Percentiles rank a stretch among this genome's conserved stretches.
Conservation (phyloP, 2,797 vertebrate species). For the Pristis pectinata region DNA sequence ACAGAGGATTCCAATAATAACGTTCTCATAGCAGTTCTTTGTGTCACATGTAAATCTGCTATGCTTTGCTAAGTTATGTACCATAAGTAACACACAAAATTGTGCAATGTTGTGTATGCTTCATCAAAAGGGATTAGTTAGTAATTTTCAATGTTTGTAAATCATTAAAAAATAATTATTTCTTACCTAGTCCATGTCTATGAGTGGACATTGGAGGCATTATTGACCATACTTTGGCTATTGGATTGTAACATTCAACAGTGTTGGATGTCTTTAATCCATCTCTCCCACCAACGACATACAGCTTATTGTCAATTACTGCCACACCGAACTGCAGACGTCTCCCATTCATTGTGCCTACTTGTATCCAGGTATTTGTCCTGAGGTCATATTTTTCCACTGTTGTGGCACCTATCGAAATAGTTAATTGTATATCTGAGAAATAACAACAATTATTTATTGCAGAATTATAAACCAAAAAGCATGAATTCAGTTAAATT, state of each 20-base stretch:
- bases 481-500: neutral
- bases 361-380: slow-evolving; percentile 87
- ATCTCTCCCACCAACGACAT: slow-evolving; percentile 89
- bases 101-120: neutral
- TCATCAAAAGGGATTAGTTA: neutral
- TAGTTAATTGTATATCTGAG: neutral
- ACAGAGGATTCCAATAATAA: neutral
- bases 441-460: neutral
- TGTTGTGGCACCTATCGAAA: slow-evolving; percentile 75
- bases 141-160: neutral
- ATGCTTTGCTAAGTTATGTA: neutral
- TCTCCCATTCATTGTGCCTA: slow-evolving; percentile 82
- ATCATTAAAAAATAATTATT: neutral
- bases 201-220: slow-evolving; percentile 99
- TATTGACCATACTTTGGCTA: slow-evolving; percentile 83
- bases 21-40: neutral
- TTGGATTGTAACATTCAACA: slow-evolving; percentile 89
- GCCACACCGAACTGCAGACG: slow-evolving; percentile 92
- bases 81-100: neutral
- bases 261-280: slow-evolving; percentile 93
- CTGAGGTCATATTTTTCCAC: slow-evolving; percentile 93
- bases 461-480: neutral
- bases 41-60: neutral
- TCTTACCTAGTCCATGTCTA: slow-evolving; percentile 86
- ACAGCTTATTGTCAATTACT: slow-evolving; percentile 91